Evolutionary conservation across 2,888 invertebrate species (phyloP), one percentile per base, ranked within the genome.

Genomic region (Caenorhabditis sp.): DNA sequence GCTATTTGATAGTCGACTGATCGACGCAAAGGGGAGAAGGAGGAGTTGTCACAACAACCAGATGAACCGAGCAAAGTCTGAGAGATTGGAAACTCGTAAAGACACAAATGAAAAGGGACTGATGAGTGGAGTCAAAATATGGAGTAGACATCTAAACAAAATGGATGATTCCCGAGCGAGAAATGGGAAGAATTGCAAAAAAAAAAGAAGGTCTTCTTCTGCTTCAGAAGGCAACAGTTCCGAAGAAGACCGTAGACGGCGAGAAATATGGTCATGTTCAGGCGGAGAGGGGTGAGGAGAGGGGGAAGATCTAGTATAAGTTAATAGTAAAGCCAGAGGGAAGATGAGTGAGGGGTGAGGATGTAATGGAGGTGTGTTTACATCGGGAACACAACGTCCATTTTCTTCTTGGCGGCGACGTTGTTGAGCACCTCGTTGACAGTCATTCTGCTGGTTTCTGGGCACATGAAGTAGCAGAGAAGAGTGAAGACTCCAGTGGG

Each of bases 381-480:
- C 82, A 82, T 82, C 40, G 82, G 82, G 74, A 82, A 78, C 13
- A 71, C 72, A 1, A 84, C 82, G 32, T 82, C 77, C 67, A 84
- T 69, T 51, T 82, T 80, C 77, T 82, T 82, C 65, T 77, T 70
- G 61, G 62, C 26, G 1, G 84, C 84, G 22, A 84, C 82, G 44
- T 82, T 77, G 56, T 84, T 82, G 37, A 84, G 70, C 56, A 85
- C 85, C 70, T 86, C 85, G 62, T 86, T 85, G 35, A 86, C 86
- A 22, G 80, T 77, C 71, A 81, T 77, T 58, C 85, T 69, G 22
- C 84, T 85, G 1, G 86, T 86, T 56, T 86, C 86, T 9, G 86
- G 86, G 76, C 85, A 85, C 71, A 82, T 76, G 15, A 80, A 58
- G 55, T 85, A 86, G 70, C 82, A 82, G 53, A 82, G 56, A 32